A percentile compares a stretch with the other conserved stretches of the same genome.
These are phyloP conservation scores for Thinocorus orbignyianus DNA, from an alignment of 2,113 vertebrate species.

Conservation along the genomic window DNA sequence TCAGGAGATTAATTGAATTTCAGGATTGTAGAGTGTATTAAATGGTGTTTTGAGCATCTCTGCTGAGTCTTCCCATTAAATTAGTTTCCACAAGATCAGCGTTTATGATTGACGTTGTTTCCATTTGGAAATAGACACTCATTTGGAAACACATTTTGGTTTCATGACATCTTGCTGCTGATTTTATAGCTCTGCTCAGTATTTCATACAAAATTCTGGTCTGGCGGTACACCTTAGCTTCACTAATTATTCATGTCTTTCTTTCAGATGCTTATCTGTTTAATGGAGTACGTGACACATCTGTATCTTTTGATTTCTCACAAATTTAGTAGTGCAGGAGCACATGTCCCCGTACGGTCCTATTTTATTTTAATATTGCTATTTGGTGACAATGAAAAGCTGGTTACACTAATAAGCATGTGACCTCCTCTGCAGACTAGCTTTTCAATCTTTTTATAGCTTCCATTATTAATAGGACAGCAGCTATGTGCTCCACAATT, in stretches of 20 bases:
- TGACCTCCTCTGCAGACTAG: not conserved
- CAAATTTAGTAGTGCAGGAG: not conserved
- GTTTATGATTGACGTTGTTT: not conserved
- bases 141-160: not conserved
- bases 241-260: not conserved
- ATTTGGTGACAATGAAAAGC: not conserved
- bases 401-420: constrained; percentile 11
- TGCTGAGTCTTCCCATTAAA: not conserved
- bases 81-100: not conserved
- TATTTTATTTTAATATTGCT: constrained; percentile 6
- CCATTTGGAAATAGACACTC: not conserved
- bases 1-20: not conserved
- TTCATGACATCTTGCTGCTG: not conserved
- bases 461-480: constrained; percentile 22
- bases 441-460: constrained; percentile 32
- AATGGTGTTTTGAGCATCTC: not conserved
- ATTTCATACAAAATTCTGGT: not conserved
- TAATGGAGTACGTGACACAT: not conserved
- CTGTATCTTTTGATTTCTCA: not conserved
- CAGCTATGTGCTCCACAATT: not conserved
- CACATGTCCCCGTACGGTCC: not conserved
- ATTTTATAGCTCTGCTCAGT: not conserved
- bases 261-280: not conserved
- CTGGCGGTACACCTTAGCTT: not conserved
- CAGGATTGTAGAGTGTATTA: not conserved